Evolutionary conservation across 2,888 invertebrate genomes (phyloP), one percentile per base, ranked within the genome.

Genomic region (Malacosoma neustria): DNA sequence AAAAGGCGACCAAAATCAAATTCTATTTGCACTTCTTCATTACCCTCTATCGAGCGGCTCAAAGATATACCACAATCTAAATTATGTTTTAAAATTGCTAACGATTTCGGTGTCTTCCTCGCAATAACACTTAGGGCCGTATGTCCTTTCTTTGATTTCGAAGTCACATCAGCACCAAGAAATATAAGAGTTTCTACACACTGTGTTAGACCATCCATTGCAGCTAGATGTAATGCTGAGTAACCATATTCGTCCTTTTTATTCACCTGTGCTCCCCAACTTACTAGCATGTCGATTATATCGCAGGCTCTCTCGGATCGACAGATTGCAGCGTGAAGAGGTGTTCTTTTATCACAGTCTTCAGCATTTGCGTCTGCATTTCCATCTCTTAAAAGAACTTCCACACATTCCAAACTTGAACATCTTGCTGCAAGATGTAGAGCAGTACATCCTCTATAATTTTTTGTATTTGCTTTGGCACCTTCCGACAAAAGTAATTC

Each of bases 391-490:
- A 95, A 65, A 34, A 95, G 77, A 1, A 91, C 85, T 64, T 95
- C 94, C 0, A 94, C 93, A 57, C 93, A 93, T 60, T 95, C 95
- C 31, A 91, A 74, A 33, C 93, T 93, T 31, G 94, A 93, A 33
- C 93, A 91, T 43, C 93, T 88, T 0, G 94, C 91, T 0, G 96
- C 95, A 44, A 96, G 79, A 72, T 97, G 97, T n/a, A 97, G 75
- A 0, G 96, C 91, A 0, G 95, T 93, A 54, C 94, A 94, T 15
- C 93, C 93, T 50, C 94, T 89, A 57, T 91, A 90, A 64, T 94
- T 94, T 49, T 89, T 89, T 4, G 89, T 79, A 51, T 92, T 91
- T 1, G 92, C 89, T 67, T 94, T 92, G 0, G 95, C 95, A 1
- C 92, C 92, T 54, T 91, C 91, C 4, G 91, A 87, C 40, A 96